A percentile compares a stretch with the other conserved stretches of the same genome.
phyloP scores from a whole-genome alignment of 2,113 vertebrate species.

The Istiophorus platypterus region DNA sequence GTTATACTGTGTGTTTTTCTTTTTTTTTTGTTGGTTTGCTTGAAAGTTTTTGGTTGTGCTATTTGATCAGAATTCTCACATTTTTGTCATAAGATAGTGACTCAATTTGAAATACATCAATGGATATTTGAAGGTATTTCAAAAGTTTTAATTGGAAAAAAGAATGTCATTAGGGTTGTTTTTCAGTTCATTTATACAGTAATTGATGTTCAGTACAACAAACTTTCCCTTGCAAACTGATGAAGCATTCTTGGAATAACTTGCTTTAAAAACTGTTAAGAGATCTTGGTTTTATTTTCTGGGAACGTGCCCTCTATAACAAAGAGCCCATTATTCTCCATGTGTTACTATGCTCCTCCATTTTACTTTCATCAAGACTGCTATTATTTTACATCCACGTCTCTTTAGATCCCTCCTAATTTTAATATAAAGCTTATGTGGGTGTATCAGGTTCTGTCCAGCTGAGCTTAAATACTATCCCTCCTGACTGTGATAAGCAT shows the following conservation, averaged over 20 bases:
- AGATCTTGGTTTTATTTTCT: background rate
- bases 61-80: background rate
- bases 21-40: constrained; percentile 6
- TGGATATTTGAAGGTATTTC: background rate
- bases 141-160: background rate
- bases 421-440: constrained; percentile 33
- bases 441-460: constrained; percentile 32
- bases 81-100: background rate
- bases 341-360: constrained; percentile 3
- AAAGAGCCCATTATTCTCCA: constrained; percentile 29
- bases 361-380: constrained; percentile 15
- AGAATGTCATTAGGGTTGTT: background rate
- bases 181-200: background rate
- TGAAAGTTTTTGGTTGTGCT: background rate
- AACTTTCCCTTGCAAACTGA: constrained; percentile 6
- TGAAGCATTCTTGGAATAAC: background rate
- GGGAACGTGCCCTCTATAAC: background rate
- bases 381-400: constrained; percentile 27
- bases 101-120: background rate
- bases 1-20: background rate
- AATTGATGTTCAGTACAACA: background rate
- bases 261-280: constrained; percentile 4
- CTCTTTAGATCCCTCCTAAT: constrained; percentile 6
- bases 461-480: constrained; percentile 21
- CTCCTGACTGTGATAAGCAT: constrained; percentile 44